Evolutionary conservation across 2,888 invertebrate genomes (phyloP).

Genomic region (Lysandra bellargus): DNA sequence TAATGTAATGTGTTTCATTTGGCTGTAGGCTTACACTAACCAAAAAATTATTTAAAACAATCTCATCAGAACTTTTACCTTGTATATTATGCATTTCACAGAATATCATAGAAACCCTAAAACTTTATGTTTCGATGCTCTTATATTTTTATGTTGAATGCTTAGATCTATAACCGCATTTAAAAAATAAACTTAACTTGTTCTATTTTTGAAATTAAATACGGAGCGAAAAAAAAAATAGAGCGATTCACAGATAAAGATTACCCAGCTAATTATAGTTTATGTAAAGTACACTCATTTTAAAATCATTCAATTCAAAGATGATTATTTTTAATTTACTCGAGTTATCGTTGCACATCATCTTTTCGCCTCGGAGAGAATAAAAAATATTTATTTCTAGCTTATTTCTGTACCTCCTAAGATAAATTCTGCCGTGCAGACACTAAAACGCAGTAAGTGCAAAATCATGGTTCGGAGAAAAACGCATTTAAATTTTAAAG

Average conservation of each 20-base stretch:
- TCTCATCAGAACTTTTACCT: too few species aligned
- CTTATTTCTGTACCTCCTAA: neutral
- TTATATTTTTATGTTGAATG: too few species aligned
- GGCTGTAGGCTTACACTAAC: too few species aligned
- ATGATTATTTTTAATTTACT: conserved; percentile 62
- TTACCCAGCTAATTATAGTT: conserved; percentile 67
- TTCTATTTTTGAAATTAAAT: conserved; percentile 15
- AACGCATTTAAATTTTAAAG: too few species aligned
- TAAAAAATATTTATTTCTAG: neutral
- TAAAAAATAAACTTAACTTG: neutral
- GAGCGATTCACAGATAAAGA: conserved; percentile 44
- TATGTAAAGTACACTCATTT: conserved; percentile 70
- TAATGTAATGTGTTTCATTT: too few species aligned
- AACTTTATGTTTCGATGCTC: too few species aligned
- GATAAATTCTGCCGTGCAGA: neutral
- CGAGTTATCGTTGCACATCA: conserved; percentile 58
- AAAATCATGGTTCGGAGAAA: too few species aligned
- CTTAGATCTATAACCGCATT: neutral
- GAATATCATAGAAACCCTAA: too few species aligned
- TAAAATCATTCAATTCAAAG: conserved; percentile 71
- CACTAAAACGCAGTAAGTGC: too few species aligned
- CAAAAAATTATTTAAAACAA: too few species aligned
- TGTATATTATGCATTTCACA: too few species aligned
- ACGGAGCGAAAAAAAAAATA: conserved; percentile 25
- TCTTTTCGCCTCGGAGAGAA: conserved; percentile 49